Percentiles rank a stretch among this genome's conserved stretches.
Evolutionary conservation across 2,797 vertebrate species (phyloP).

Genomic region (Microctenopoma stevenorrisi): DNA sequence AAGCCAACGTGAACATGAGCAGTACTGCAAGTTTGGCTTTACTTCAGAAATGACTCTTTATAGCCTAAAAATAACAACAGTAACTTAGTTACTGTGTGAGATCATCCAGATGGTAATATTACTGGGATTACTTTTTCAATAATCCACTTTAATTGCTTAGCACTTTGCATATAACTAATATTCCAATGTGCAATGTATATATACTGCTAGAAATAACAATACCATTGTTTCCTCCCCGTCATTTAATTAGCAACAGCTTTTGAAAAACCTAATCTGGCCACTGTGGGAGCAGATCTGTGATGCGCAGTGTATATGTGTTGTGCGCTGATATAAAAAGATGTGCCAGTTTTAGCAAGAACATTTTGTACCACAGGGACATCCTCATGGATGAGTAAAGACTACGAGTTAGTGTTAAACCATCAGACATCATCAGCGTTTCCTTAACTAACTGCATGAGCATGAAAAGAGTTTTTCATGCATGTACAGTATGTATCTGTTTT

Average conservation of each 20-base stretch:
- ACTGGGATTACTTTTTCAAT: too few relatives aligned
- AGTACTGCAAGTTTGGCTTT: too few relatives aligned
- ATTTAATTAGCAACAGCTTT: conserved; percentile 4
- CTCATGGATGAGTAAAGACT: background rate
- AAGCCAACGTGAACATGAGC: too few relatives aligned
- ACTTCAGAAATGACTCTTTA: background rate
- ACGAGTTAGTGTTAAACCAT: background rate
- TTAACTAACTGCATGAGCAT: conserved; percentile 2
- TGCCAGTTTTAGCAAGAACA: conserved; percentile 7
- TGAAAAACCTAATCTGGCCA: background rate
- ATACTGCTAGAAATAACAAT: too few relatives aligned
- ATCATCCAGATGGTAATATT: too few relatives aligned
- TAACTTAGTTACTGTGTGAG: too few relatives aligned
- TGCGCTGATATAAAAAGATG: conserved; percentile 7
- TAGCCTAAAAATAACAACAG: background rate
- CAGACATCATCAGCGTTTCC: background rate
- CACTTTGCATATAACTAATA: too few relatives aligned
- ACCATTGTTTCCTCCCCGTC: too few relatives aligned
- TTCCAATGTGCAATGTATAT: too few relatives aligned
- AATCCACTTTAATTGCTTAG: too few relatives aligned
- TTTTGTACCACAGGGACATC: conserved; percentile 26
- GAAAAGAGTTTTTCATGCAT: background rate
- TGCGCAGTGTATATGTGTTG: background rate
- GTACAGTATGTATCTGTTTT: too few relatives aligned
- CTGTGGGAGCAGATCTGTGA: conserved; percentile 13